A percentile compares a stretch with the other conserved stretches of the same genome.
Conservation (phyloP, 1,140 invertebrate genomes). For the Bombus waltoni region DNA sequence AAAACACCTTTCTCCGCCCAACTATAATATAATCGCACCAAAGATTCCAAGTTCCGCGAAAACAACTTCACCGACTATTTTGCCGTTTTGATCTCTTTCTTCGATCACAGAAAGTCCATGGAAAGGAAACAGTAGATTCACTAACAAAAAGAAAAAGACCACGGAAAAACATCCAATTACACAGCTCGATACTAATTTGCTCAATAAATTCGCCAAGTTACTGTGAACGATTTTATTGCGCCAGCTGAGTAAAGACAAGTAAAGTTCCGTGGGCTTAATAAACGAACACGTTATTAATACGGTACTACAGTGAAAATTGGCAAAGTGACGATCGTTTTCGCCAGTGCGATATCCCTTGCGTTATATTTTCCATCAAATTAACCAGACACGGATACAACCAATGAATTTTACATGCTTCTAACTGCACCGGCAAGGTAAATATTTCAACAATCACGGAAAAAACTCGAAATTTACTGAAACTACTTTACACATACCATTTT, state of each 20-base stretch:
- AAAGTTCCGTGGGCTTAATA: no score
- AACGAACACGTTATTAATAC: no score
- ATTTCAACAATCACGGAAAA: neutral
- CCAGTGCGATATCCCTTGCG: neutral
- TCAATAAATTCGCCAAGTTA: no score
- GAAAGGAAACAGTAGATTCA: neutral
- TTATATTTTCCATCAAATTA: neutral
- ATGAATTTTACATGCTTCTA: neutral
- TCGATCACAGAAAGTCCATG: no score
- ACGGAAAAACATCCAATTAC: no score
- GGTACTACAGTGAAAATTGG: no score
- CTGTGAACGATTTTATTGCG: no score
- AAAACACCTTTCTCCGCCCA: neutral
- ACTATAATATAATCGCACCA: neutral
- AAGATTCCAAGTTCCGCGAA: slow-evolving; percentile 5
- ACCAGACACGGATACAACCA: neutral
- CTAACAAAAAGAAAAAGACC: neutral
- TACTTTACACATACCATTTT: neutral
- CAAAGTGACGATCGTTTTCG: neutral
- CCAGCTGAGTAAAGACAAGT: no score
- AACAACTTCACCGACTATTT: neutral
- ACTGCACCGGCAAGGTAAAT: neutral
- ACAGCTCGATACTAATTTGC: no score
- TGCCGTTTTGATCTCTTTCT: neutral
- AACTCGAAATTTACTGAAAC: neutral